Conservation (phyloP, 2,888 invertebrate genomes). For the Bursaphelenchus okinawaensis region DNA sequence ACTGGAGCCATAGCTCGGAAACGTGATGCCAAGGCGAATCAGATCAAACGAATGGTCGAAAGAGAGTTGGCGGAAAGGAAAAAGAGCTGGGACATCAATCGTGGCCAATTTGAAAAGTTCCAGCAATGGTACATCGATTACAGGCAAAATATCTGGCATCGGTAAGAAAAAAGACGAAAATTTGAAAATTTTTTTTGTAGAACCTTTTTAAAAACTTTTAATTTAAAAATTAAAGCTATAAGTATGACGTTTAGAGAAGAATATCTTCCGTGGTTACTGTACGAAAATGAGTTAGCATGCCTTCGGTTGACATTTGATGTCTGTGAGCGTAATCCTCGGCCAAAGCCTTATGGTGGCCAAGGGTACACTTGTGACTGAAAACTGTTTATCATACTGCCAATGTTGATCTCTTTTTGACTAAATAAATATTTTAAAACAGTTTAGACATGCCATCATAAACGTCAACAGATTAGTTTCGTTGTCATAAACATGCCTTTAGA, state of each 20-base stretch:
- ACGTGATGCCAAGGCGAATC: conserved; percentile 44
- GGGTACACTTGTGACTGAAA: conserved; percentile 15
- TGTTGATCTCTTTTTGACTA: neutral
- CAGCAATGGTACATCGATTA: conserved; percentile 57
- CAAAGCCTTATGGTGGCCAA: conserved; percentile 36
- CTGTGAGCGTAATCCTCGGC: conserved; percentile 50
- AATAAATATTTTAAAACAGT: no score
- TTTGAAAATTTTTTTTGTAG: neutral
- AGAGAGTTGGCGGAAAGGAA: conserved; percentile 42
- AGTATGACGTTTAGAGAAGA: conserved; percentile 49
- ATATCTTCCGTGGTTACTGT: conserved; percentile 57
- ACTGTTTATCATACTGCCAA: conserved; percentile 9
- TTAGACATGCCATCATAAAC: no score
- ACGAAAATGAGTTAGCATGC: conserved; percentile 57
- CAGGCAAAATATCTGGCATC: conserved; percentile 55
- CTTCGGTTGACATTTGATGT: conserved; percentile 56
- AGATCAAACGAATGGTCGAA: conserved; percentile 46
- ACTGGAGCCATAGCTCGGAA: conserved; percentile 46
- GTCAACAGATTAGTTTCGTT: no score
- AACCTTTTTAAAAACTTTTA: neutral
- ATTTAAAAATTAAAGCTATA: neutral
- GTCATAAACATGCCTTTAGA: no score
- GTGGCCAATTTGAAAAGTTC: conserved; percentile 55
- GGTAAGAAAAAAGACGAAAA: no score
- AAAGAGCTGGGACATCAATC: conserved; percentile 53